phyloP scores from a whole-genome alignment of 1,140 invertebrate genomes.

The Lordiphosa mommai region DNA sequence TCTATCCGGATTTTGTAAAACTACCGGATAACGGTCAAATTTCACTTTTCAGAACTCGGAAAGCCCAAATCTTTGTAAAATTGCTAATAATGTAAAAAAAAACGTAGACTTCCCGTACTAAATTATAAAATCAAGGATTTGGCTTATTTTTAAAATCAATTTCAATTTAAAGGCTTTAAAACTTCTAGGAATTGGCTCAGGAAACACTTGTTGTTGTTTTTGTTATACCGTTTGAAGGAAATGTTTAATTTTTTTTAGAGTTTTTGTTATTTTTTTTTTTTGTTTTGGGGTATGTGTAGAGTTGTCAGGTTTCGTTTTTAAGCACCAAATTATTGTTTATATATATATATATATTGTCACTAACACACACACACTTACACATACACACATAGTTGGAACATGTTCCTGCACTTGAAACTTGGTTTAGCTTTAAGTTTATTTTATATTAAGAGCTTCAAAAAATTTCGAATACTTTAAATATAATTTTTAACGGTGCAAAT shows the following conservation, averaged over 20 bases:
- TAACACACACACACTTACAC: conserved; percentile 39
- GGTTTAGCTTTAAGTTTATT: conserved; percentile 35
- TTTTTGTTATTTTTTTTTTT: conserved; percentile 33
- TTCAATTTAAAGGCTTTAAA: too few species aligned
- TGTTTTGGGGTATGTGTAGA: conserved; percentile 38
- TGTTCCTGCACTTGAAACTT: conserved; percentile 64
- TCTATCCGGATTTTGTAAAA: too few species aligned
- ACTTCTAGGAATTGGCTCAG: too few species aligned
- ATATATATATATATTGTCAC: conserved; percentile 53
- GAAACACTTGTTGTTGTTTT: too few species aligned
- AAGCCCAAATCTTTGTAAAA: too few species aligned
- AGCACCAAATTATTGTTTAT: conserved; percentile 45
- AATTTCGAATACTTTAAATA: conserved; percentile 32
- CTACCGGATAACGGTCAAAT: too few species aligned
- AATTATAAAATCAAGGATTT: too few species aligned
- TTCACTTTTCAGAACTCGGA: too few species aligned
- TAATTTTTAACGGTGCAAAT: conserved; percentile 26
- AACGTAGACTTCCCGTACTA: too few species aligned
- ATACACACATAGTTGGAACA: conserved; percentile 53
- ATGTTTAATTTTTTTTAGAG: conserved; percentile 7
- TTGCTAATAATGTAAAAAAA: too few species aligned
- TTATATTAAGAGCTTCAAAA: conserved; percentile 14
- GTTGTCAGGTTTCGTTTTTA: conserved; percentile 38
- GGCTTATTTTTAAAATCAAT: too few species aligned
- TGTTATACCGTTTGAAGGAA: too few species aligned